A percentile compares a stretch with the other conserved stretches of the same genome.
Conservation (phyloP, 2,113 vertebrate genomes). For the Microtus richardsoni region DNA sequence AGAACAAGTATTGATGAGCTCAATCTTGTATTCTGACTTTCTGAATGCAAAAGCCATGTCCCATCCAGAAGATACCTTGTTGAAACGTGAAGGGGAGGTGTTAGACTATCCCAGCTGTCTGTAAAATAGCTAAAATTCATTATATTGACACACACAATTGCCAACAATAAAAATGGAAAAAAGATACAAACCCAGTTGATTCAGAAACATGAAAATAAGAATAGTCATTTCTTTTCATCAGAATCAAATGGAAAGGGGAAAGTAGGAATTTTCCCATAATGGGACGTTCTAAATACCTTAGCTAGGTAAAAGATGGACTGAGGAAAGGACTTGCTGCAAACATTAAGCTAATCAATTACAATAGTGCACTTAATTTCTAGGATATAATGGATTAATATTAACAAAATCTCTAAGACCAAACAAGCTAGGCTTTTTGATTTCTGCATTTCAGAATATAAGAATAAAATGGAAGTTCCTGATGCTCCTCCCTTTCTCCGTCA, state of each 20-base stretch:
- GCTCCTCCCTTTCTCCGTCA: not conserved
- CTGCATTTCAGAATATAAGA: constrained; percentile 18
- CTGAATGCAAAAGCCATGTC: not conserved
- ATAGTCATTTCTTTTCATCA: not conserved
- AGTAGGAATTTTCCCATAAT: not conserved
- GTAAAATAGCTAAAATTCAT: not conserved
- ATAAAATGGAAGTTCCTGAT: not conserved
- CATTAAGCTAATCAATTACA: not conserved
- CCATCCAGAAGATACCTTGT: not conserved
- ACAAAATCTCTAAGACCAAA: not conserved
- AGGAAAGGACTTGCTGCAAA: not conserved
- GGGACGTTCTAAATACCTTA: not conserved
- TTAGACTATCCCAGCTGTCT: not conserved
- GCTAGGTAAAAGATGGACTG: not conserved
- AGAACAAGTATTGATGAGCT: not conserved
- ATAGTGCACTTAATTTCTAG: constrained; percentile 1
- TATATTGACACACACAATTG: not conserved
- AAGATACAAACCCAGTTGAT: not conserved
- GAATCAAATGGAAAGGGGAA: not conserved
- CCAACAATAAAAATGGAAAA: not conserved
- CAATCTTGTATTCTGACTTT: not conserved
- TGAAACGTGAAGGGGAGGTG: not conserved
- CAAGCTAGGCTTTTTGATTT: not conserved
- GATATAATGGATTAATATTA: not conserved
- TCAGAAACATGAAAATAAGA: not conserved